A percentile compares a stretch with the other conserved stretches of the same genome.
Conservation (phyloP, 2,113 vertebrate species). For the Beaufortia kweichowensis region DNA sequence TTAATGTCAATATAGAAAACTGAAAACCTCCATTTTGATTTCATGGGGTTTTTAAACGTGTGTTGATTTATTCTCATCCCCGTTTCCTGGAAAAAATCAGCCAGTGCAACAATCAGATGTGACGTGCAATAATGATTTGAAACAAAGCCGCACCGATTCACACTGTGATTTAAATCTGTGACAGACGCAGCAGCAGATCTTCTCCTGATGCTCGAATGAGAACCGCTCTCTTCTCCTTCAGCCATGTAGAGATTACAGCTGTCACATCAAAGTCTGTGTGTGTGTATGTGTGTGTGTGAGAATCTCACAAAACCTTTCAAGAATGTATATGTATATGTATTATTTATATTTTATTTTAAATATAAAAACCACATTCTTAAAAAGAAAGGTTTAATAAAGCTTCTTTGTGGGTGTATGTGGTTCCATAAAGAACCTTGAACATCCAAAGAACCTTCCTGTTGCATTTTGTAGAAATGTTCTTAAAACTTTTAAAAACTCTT, state of each 20-base stretch:
- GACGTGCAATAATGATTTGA: conserved; percentile 66
- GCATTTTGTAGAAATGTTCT: too few species aligned
- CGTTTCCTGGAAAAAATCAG: conserved; percentile 59
- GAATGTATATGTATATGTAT: not conserved
- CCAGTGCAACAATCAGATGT: conserved; percentile 58
- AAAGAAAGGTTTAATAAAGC: too few species aligned
- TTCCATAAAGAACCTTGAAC: too few species aligned
- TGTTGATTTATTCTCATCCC: conserved; percentile 1
- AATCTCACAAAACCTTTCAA: not conserved
- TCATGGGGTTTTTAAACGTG: conserved; percentile 11
- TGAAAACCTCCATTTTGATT: not conserved
- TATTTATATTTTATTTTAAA: conserved; percentile 51
- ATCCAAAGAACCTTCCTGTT: too few species aligned
- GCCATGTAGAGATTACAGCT: conserved; percentile 50
- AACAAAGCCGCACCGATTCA: conserved; percentile 64
- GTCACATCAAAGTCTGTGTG: conserved; percentile 49
- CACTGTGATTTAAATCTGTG: conserved; percentile 73
- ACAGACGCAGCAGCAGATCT: conserved; percentile 10
- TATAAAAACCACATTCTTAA: too few species aligned
- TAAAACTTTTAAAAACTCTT: too few species aligned
- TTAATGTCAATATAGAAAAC: not conserved
- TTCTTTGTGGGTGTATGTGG: too few species aligned
- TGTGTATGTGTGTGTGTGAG: conserved; percentile 46
- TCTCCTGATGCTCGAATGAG: conserved; percentile 3
- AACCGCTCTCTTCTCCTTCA: conserved; percentile 40